Percentiles rank a stretch among this genome's conserved stretches.
Conservation (phyloP, 2,888 invertebrate species). For the Pimpla rufipes region DNA sequence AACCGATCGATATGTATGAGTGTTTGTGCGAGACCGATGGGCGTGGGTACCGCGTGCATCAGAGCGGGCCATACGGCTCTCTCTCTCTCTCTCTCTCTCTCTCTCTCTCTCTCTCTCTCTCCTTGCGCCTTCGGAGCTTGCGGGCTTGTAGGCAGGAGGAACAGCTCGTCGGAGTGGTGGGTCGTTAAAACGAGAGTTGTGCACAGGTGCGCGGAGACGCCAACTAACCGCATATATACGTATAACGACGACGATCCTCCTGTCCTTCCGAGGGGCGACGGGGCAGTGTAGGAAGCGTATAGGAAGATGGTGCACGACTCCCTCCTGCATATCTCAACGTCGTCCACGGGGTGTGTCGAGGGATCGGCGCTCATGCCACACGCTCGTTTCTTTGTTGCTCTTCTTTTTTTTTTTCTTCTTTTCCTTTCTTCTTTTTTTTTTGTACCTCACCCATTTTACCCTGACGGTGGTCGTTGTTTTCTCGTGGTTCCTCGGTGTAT, state of each 20-base stretch:
- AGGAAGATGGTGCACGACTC: constrained; percentile 24
- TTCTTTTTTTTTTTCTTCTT: not conserved
- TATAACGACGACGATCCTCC: not conserved
- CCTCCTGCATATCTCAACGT: constrained; percentile 20
- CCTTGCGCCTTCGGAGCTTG: constrained; percentile 1
- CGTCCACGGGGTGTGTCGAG: constrained; percentile 34
- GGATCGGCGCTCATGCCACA: constrained; percentile 35
- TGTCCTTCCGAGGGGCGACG: not conserved
- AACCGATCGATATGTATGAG: constrained; percentile 57
- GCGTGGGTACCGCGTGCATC: constrained; percentile 27
- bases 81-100: not conserved
- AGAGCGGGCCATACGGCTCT: not conserved
- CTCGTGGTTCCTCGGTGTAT: constrained; percentile 11
- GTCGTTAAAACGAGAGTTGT: constrained; percentile 32
- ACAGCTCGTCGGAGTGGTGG: constrained; percentile 20
- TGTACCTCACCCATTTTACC: constrained; percentile 24
- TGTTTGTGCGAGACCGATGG: constrained; percentile 42
- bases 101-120: not conserved
- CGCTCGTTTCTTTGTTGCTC: not conserved
- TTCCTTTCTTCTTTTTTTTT: not conserved
- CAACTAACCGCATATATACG: constrained; percentile 1
- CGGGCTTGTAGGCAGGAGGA: constrained; percentile 11
- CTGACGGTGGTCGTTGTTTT: constrained; percentile 1
- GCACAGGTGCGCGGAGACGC: constrained; percentile 48
- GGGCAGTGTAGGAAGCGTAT: not conserved